phyloP scores from a whole-genome alignment of 2,797 vertebrate genomes.

The Silurus lanzhouensis region DNA sequence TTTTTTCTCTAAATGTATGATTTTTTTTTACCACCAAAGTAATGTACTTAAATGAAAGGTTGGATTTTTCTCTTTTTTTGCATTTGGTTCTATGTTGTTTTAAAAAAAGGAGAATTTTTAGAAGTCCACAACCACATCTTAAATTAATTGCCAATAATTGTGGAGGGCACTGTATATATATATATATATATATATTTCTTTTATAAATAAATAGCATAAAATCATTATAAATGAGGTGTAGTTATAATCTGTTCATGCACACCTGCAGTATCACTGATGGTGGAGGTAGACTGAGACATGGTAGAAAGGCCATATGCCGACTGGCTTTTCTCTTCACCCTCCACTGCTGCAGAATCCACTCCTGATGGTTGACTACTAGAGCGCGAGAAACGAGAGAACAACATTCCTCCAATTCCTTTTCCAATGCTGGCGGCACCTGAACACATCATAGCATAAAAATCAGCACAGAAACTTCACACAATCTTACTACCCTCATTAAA shows the following conservation, averaged over 20 bases:
- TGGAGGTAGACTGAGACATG: constrained; percentile 76
- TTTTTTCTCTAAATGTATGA: too few relatives aligned
- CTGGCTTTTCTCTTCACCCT: constrained; percentile 74
- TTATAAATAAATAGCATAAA: neutral
- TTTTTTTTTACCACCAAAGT: too few relatives aligned
- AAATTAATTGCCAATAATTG: too few relatives aligned
- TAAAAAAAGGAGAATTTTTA: too few relatives aligned
- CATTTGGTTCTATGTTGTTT: too few relatives aligned
- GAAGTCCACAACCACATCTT: too few relatives aligned
- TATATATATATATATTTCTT: too few relatives aligned
- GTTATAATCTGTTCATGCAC: constrained; percentile 59
- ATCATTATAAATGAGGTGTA: neutral
- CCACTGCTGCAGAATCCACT: constrained; percentile 73
- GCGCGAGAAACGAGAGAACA: constrained; percentile 93
- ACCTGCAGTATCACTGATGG: constrained; percentile 84
- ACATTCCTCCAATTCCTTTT: constrained; percentile 94
- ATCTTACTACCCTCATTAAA: neutral
- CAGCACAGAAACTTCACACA: neutral
- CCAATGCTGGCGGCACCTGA: constrained; percentile 94
- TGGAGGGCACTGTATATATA: too few relatives aligned
- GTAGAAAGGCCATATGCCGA: constrained; percentile 73
- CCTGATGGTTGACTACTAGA: constrained; percentile 79
- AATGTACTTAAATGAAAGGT: too few relatives aligned
- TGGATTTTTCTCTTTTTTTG: too few relatives aligned
- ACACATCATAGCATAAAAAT: constrained; percentile 7